Conservation (phyloP, 2,888 invertebrate genomes). For the Drosophila imparisetae region DNA sequence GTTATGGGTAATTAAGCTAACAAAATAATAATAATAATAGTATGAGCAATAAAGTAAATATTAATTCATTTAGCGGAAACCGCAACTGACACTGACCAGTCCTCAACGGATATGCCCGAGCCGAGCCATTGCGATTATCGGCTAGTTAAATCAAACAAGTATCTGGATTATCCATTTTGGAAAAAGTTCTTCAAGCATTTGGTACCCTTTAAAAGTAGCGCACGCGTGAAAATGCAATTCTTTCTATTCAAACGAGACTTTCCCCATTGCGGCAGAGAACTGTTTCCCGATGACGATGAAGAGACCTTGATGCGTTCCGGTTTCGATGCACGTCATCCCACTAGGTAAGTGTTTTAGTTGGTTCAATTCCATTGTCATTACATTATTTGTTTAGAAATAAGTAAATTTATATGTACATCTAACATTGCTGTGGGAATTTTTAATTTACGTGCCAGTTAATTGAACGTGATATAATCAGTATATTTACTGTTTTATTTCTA, state of each 20-base stretch:
- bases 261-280: conserved; percentile 81
- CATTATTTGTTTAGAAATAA: conserved; percentile 10
- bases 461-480: background rate
- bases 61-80: conserved; percentile 26
- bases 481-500: background rate
- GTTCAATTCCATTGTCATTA: background rate
- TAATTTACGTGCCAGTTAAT: background rate
- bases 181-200: conserved; percentile 81
- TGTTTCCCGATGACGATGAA: conserved; percentile 70
- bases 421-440: background rate
- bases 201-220: conserved; percentile 73
- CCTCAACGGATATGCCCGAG: conserved; percentile 29
- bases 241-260: conserved; percentile 82
- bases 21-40: background rate
- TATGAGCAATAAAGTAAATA: background rate
- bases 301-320: conserved; percentile 72
- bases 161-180: conserved; percentile 77
- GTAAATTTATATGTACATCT: background rate
- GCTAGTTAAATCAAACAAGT: conserved; percentile 65
- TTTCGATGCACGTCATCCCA: conserved; percentile 81
- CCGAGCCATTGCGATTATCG: conserved; percentile 72
- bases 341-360: conserved; percentile 67
- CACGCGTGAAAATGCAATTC: conserved; percentile 80
- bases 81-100: conserved; percentile 29
- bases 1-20: conserved; percentile 16